A percentile compares a stretch with the other conserved stretches of the same genome.
phyloP scores from a whole-genome alignment of 2,113 vertebrate genomes.

The Meriones unguiculatus region DNA sequence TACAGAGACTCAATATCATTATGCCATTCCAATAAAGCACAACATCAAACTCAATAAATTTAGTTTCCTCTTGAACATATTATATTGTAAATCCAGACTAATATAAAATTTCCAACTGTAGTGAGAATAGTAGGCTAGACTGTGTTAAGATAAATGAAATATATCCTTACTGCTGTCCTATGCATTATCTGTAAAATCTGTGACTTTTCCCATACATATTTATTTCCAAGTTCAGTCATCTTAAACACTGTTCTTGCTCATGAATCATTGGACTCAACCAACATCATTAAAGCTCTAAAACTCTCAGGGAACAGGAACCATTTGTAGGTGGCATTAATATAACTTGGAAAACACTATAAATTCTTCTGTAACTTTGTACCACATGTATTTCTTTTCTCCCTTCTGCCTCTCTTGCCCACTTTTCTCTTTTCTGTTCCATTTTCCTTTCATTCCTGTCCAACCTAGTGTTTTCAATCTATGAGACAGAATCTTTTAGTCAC shows the following conservation, averaged over 20 bases:
- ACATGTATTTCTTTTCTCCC: not conserved
- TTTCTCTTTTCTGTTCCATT: slow-evolving; percentile 34
- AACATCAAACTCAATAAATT: slow-evolving; percentile 71
- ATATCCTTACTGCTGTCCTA: not conserved
- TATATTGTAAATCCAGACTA: slow-evolving; percentile 62
- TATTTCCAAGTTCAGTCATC: not conserved
- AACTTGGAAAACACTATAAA: not conserved
- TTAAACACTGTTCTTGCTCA: slow-evolving; percentile 41
- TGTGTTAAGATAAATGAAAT: slow-evolving; percentile 71
- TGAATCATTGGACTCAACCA: not conserved
- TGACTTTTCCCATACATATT: slow-evolving; percentile 34
- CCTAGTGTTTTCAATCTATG: not conserved
- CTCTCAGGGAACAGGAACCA: not conserved
- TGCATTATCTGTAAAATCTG: slow-evolving; percentile 57
- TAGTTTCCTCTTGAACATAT: slow-evolving; percentile 54
- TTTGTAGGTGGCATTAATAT: not conserved
- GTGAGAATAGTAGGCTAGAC: slow-evolving; percentile 66
- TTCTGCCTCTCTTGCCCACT: not conserved
- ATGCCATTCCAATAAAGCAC: slow-evolving; percentile 62
- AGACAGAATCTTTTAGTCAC: not conserved
- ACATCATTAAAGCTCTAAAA: not conserved
- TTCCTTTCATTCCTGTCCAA: not conserved
- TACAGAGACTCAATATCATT: slow-evolving; percentile 57
- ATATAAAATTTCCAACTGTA: slow-evolving; percentile 60
- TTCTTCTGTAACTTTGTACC: not conserved